Percentiles rank a stretch among this genome's conserved stretches.
Conservation (phyloP, 2,113 vertebrate genomes). For the Callionymus lyra region DNA sequence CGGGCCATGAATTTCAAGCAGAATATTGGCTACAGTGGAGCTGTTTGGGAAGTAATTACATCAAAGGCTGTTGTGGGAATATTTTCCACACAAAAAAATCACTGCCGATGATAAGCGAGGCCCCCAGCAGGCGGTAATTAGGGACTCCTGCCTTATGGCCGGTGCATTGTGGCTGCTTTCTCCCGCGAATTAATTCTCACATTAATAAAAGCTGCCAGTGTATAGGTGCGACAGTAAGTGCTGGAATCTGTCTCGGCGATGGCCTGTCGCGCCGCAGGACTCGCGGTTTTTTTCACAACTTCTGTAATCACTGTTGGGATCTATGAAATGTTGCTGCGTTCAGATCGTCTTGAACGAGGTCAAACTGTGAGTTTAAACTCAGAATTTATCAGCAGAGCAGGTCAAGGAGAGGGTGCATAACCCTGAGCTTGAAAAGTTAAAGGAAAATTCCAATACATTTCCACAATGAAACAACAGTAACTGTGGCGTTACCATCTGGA, state of each 20-base stretch:
- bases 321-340: too few species aligned
- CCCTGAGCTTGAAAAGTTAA: too few species aligned
- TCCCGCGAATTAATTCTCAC: conserved; percentile 48
- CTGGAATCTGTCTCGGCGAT: conserved; percentile 15
- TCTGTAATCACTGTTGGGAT: too few species aligned
- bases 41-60: conserved; percentile 69
- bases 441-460: too few species aligned
- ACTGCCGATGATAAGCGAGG: conserved; percentile 54
- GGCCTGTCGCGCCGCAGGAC: neutral
- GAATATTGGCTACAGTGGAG: conserved; percentile 59
- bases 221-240: conserved; percentile 11
- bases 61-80: conserved; percentile 61
- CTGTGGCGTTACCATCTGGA: too few species aligned
- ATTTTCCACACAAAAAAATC: conserved; percentile 58
- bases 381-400: too few species aligned
- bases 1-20: conserved; percentile 53
- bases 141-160: conserved; percentile 44
- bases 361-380: too few species aligned
- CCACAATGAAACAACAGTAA: too few species aligned
- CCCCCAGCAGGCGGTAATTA: conserved; percentile 59
- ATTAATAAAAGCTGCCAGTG: conserved; percentile 34
- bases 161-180: conserved; percentile 36
- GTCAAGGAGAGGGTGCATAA: too few species aligned
- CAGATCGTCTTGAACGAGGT: too few species aligned
- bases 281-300: too few species aligned